Base-by-base conservation (phyloP, 2,888 invertebrate genomes). In the Sabellastarte sp. region DNA sequence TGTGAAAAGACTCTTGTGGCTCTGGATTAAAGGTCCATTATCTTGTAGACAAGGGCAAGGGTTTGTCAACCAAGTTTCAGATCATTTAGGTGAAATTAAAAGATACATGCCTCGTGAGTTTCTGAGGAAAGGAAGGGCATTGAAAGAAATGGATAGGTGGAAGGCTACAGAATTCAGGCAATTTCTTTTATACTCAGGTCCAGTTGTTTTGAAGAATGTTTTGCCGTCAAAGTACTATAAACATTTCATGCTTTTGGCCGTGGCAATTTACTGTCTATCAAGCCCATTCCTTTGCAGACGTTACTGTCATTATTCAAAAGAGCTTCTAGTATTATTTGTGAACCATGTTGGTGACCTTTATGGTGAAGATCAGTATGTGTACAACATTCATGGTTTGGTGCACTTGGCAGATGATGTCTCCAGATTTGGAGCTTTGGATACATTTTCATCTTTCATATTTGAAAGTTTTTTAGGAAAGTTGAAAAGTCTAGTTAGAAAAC, bases 1-100 rank as follows among this genome's bases (percentile, higher is more conserved):
- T 4, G 60, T 65, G 57, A 63, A 63, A 55, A 71, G 71, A 62
- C 51, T 72, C 26, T 53, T 72, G 10, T n/a, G 26, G 15, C 31
- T 64, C 10, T 74, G 71, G 73, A 32, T 63, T 10, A 57, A 62
- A 28, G 51, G 60, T 41, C 50, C 59, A n/a, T 53, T 53, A n/a
- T n/a, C n/a, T n/a, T 41, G 41, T 41, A 41, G 41, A 41, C 41
- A 15, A 15, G 20, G 41, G 10, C 20, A 10, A 15, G 41, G 41
- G 10, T 10, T 15, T 15, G 41, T 41, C 10, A 20, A 41, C 10
- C 41, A 41, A 20, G 41, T 41, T 10, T 41, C 41, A 15, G 41
- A 41, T 41, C 10, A 10, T 41, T 41, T 41, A 20, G 20, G 10
- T 20, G 20, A 20, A 15, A 15, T 41, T 15, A 10, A 41, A 41